These are phyloP conservation scores for Calosoma granatense DNA, from an alignment of 1,140 invertebrate genomes.

Conservation along the genomic window DNA sequence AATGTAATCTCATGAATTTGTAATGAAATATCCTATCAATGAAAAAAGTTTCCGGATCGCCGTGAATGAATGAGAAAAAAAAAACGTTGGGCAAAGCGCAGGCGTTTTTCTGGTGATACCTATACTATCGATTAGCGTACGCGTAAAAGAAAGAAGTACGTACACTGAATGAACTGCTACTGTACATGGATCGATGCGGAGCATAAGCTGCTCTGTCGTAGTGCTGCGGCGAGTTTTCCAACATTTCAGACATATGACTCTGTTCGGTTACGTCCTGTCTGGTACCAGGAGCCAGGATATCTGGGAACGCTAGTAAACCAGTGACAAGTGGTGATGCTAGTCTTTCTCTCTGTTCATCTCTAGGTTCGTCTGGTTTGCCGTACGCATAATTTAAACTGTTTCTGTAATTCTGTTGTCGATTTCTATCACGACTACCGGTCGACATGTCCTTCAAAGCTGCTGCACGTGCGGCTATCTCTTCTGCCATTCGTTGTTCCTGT, in stretches of 20 bases:
- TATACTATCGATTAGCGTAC: too few species aligned
- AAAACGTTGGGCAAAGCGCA: too few species aligned
- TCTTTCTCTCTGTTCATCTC: slow-evolving; percentile 18
- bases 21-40: too few species aligned
- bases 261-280: slow-evolving; percentile 13
- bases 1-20: too few species aligned
- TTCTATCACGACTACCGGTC: slow-evolving; percentile 28
- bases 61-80: too few species aligned
- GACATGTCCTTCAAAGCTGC: slow-evolving; percentile 44
- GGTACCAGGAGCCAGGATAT: slow-evolving; percentile 30
- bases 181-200: not conserved
- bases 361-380: slow-evolving; percentile 16
- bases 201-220: slow-evolving; percentile 3
- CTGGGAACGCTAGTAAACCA: slow-evolving; percentile 33
- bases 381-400: slow-evolving; percentile 23
- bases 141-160: too few species aligned
- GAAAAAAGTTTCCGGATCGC: too few species aligned
- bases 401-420: slow-evolving; percentile 17
- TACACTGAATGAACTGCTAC: not conserved
- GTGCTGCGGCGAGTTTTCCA: slow-evolving; percentile 1
- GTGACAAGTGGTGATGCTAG: slow-evolving; percentile 12
- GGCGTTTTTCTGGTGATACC: too few species aligned
- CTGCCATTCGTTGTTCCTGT: slow-evolving; percentile 46
- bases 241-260: not conserved
- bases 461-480: slow-evolving; percentile 48